Evolutionary conservation across 1,140 invertebrate species (phyloP).

Genomic region (Spodoptera frugiperda): DNA sequence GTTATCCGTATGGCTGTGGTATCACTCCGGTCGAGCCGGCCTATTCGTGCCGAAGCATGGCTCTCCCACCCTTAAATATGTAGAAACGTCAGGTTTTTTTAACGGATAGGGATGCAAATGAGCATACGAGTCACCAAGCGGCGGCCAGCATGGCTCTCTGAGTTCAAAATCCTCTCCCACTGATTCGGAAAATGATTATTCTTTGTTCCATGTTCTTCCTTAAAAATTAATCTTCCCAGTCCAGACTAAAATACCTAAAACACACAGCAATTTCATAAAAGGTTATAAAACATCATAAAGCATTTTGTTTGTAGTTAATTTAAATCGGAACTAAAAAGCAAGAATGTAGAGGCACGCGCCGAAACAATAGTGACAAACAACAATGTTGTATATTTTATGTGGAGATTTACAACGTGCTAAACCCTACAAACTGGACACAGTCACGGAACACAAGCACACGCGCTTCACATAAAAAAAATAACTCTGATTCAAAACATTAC

Average conservation of each 20-base stretch:
- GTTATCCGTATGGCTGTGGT: no score
- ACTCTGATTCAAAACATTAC: constrained; percentile 26
- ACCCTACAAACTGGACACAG: constrained; percentile 63
- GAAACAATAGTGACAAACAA: constrained; percentile 65
- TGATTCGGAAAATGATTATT: no score
- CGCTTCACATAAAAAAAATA: constrained; percentile 29
- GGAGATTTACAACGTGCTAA: constrained; percentile 77
- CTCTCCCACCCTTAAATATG: no score
- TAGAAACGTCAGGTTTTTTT: no score
- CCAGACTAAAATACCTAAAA: not conserved
- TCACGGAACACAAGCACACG: constrained; percentile 63
- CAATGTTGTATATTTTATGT: constrained; percentile 79
- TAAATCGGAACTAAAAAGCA: constrained; percentile 55
- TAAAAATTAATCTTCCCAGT: no score
- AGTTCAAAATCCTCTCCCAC: no score
- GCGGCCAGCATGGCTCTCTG: no score
- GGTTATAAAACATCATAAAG: constrained; percentile 33
- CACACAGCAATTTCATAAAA: constrained; percentile 22
- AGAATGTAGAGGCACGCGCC: constrained; percentile 57
- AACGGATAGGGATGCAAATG: no score
- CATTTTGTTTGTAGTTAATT: constrained; percentile 45
- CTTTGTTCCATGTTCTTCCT: no score
- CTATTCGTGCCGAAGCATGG: no score
- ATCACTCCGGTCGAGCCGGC: no score
- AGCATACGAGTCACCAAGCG: no score